Conservation (phyloP, 1,140 invertebrate genomes). For the Drosophila biarmipes region DNA sequence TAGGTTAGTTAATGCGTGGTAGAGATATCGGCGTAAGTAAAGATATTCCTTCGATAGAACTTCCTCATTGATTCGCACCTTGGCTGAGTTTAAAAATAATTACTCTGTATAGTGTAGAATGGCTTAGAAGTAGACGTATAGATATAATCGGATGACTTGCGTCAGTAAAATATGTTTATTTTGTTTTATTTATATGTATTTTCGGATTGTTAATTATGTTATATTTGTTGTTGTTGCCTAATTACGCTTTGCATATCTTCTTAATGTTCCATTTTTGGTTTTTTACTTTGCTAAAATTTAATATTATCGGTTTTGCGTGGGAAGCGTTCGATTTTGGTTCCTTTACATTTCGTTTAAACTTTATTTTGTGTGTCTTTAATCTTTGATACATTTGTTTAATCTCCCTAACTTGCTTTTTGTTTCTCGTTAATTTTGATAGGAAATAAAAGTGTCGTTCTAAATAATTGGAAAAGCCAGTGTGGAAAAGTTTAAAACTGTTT, state of each 20-base stretch:
- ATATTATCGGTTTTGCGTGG: constrained; percentile 84
- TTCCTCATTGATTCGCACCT: constrained; percentile 53
- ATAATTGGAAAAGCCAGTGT: constrained; percentile 57
- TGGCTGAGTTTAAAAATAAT: constrained; percentile 69
- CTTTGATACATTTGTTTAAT: constrained; percentile 33
- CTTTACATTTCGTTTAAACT: constrained; percentile 78
- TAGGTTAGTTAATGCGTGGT: constrained; percentile 55
- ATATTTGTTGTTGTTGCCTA: constrained; percentile 32
- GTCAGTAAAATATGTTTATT: constrained; percentile 61
- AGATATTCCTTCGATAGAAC: constrained; percentile 45
- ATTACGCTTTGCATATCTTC: constrained; percentile 42
- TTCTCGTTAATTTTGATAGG: constrained; percentile 20
- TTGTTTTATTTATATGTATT: constrained; percentile 28
- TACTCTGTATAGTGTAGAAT: constrained; percentile 41
- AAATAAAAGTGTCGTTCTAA: constrained; percentile 52
- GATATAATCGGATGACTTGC: constrained; percentile 50
- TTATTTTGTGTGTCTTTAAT: constrained; percentile 55
- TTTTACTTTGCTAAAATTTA: constrained; percentile 77
- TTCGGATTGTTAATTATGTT: constrained; percentile 42
- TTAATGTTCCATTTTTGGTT: constrained; percentile 16
- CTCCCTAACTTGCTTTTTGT: constrained; percentile 18
- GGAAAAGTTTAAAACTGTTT: constrained; percentile 70
- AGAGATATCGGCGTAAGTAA: constrained; percentile 57
- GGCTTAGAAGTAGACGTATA: constrained; percentile 53
- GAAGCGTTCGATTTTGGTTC: constrained; percentile 84